A percentile compares a stretch with the other conserved stretches of the same genome.
phyloP scores from a whole-genome alignment of 2,113 vertebrate genomes.

The Puffinus mauretanicus region DNA sequence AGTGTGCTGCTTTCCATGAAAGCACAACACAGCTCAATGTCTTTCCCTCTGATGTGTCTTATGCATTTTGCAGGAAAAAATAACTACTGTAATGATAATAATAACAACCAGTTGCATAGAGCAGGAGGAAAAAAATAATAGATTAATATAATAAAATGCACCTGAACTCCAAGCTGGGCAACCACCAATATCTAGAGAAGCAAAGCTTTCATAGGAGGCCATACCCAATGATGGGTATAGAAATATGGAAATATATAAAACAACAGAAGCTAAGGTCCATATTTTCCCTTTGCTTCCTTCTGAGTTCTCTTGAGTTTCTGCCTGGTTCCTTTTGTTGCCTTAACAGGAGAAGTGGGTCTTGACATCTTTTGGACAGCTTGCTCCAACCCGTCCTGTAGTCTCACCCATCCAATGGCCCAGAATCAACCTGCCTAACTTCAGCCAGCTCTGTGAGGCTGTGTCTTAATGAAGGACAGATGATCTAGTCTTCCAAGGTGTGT shows the following conservation, averaged over 20 bases:
- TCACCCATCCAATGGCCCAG: background rate
- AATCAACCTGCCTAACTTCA: background rate
- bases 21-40: background rate
- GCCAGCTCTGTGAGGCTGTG: background rate
- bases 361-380: background rate
- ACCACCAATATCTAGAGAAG: background rate
- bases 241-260: background rate
- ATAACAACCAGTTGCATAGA: background rate
- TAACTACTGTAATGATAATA: background rate
- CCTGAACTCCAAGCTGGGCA: background rate
- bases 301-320: background rate
- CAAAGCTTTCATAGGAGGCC: background rate
- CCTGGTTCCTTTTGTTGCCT: background rate
- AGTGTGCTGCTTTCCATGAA: background rate
- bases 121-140: background rate
- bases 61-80: background rate
- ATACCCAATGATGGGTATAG: background rate
- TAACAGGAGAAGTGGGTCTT: background rate
- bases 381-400: background rate
- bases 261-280: background rate
- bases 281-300: background rate
- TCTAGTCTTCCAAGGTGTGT: background rate
- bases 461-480: background rate
- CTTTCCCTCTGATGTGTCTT: background rate
- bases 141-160: background rate